Evolutionary conservation across 2,113 vertebrate species (phyloP), one percentile per base, ranked within the genome.

Genomic region (Psilopogon haemacephalus): DNA sequence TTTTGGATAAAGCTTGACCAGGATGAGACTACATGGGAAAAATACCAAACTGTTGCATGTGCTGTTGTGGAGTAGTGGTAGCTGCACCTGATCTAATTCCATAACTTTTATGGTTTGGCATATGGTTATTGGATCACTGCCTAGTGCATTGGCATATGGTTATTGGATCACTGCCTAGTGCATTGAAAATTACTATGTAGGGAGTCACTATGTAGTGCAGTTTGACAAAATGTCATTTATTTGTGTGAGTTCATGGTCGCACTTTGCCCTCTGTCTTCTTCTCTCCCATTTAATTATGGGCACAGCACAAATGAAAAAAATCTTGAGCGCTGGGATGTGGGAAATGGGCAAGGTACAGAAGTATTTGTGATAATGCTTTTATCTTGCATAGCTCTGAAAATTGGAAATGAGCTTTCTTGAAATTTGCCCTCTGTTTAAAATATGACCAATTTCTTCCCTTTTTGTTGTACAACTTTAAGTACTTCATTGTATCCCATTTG

Each of bases 401-500:
- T 24, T 6, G 44, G 40, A 70, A 83, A 59, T 55, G 40, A 62
- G 8, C 5, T 86, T 84, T 32, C 28, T 86, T 86, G 78, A 54
- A 84, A 32, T 63, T 35, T 88, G 8, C 13, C 11, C 4, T 83
- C 9, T 82, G 42, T 14, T 79, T 67, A 85, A 93, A 76, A n/a
- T 27, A 8, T 18, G 6, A 14, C 0, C 0, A 27, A 40, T 5
- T 19, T 69, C 37, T 56, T 62, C 33, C 33, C 88, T 92, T 62
- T 58, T 27, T 72, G 6, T 18, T 64, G 17, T 65, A 59, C 37
- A 50, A 2, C 32, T 88, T 52, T 74, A 72, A 81, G 62, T 50
- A 64, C 62, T 58, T 83, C 48, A 59, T 94, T 68, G 10, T 52
- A 64, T 82, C 76, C 56, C 74, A 96, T 80, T 73, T 68, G 35